Evolutionary conservation across 2,797 vertebrate species (phyloP), one percentile per base, ranked within the genome.

Genomic region (Chelonia mydas): DNA sequence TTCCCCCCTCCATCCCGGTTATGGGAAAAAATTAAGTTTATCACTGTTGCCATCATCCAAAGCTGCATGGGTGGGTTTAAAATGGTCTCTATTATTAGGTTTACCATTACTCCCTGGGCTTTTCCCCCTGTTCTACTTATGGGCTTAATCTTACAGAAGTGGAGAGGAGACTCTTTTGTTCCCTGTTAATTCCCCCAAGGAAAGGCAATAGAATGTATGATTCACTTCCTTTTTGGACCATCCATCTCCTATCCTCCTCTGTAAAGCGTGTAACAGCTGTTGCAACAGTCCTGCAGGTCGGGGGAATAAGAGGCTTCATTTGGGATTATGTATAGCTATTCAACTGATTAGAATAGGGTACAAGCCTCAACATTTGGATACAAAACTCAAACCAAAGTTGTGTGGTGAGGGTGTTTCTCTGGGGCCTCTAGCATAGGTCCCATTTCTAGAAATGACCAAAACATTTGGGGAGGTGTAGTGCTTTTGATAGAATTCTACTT

Each of bases 71-170:
- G 37, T 95, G 88, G 91, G 84, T 85, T 84, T 81, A 91, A 90
- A 89, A 94, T 68, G n/a, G 88, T 87, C 90, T 95, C 94, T 94
- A 90, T 94, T 94, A 74, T 91, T 94, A n/a, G 74, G 53, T 95
- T 15, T 81, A 33, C 41, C 84, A 72, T 72, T 41, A 41, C 37
- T 72, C 2, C 3, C 19, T 5, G 9, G 65, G n/a, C 17, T 68
- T 68, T 68, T 37, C 9, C n/a, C 37, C 37, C 17, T 72, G 19
- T 25, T 41, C 68, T 72, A 21, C 11, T 72, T 41, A 41, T 72
- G 10, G 68, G 21, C 21, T 72, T 72, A 72, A 23, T 23, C 21
- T 72, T 72, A 72, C 41, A 85, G 59, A 57, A 81, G 45, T 82
- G 45, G 19, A 78, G 31, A 90, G 53, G 84, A 90, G 76, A 81